Evolutionary conservation across 2,113 vertebrate genomes (phyloP).

Genomic region (Accipiter cooperii): DNA sequence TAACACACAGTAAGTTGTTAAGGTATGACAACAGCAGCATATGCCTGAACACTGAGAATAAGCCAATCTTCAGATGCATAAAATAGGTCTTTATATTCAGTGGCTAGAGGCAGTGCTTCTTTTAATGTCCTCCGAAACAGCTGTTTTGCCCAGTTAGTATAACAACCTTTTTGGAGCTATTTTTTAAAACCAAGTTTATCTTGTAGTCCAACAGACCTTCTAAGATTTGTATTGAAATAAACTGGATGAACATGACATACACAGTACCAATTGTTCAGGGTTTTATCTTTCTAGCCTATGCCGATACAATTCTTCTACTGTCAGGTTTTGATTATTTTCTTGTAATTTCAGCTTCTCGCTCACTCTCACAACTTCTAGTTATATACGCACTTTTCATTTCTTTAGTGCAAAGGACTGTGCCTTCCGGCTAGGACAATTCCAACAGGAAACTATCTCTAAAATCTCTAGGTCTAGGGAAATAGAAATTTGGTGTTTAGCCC

Average conservation of each 20-base stretch:
- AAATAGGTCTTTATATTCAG: neutral
- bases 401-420: neutral
- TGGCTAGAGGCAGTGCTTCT: neutral
- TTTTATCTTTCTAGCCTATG: neutral
- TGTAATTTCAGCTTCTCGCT: neutral
- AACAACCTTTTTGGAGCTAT: neutral
- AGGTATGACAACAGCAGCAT: neutral
- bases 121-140: neutral
- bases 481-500: neutral
- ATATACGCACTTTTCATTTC: neutral
- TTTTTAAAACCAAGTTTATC: neutral
- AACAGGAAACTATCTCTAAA: neutral
- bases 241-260: neutral
- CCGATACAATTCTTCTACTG: neutral
- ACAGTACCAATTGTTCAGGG: neutral
- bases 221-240: neutral
- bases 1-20: neutral
- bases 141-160: neutral
- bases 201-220: neutral
- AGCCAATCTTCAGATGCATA: neutral
- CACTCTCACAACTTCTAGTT: neutral
- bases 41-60: neutral
- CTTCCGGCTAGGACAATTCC: neutral
- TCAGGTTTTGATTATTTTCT: neutral
- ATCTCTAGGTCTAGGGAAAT: neutral